phyloP scores from a whole-genome alignment of 2,113 vertebrate genomes.

The Gopherus flavomarginatus region DNA sequence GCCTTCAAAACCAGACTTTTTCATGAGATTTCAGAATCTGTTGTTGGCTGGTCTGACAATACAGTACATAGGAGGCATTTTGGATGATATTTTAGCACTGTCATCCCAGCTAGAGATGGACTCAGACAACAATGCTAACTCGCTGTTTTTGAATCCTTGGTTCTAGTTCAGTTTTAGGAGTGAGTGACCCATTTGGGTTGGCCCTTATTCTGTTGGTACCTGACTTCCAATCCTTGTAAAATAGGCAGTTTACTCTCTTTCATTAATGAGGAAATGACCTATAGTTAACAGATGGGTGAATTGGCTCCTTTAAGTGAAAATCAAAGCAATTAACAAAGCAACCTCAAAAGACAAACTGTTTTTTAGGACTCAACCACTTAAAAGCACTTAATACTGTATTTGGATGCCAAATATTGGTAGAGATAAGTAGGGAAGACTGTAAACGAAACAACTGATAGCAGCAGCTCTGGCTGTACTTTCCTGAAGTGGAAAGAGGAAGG shows the following conservation, averaged over 20 bases:
- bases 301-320: conserved; percentile 2
- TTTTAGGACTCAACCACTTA: conserved; percentile 27
- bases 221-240: conserved; percentile 17
- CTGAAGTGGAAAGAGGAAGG: conserved; percentile 9
- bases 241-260: background rate
- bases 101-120: background rate
- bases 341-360: conserved; percentile 43
- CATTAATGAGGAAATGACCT: conserved; percentile 31
- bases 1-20: background rate
- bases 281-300: conserved; percentile 31
- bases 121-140: background rate
- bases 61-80: background rate
- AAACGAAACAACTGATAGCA: conserved; percentile 59
- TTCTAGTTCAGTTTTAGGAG: background rate
- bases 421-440: conserved; percentile 25
- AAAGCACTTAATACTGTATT: conserved; percentile 46
- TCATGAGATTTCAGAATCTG: background rate
- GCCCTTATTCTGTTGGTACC: conserved; percentile 28
- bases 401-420: conserved; percentile 42
- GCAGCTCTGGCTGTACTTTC: conserved; percentile 30
- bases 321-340: conserved; percentile 28
- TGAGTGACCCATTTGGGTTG: conserved; percentile 5
- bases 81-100: background rate
- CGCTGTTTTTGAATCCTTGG: background rate
- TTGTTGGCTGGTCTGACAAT: background rate